Evolutionary conservation across 2,888 invertebrate species (phyloP).

Genomic region (Alentia gelatinosa): DNA sequence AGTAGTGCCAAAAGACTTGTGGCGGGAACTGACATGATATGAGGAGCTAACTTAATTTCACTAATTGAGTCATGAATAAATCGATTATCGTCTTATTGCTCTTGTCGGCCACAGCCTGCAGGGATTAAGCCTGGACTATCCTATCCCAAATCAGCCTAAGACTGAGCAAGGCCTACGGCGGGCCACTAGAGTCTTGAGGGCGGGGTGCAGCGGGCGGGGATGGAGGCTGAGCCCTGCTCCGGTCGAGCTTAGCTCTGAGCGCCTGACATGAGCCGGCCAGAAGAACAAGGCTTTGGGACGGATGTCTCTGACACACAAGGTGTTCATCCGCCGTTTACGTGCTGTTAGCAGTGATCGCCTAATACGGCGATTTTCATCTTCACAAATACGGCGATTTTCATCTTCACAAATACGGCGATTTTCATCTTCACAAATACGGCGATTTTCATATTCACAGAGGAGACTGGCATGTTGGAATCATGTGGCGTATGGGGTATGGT

Average conservation of each 20-base stretch:
- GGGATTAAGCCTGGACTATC: no score
- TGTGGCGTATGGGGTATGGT: no score
- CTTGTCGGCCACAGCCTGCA: neutral
- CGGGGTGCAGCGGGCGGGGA: neutral
- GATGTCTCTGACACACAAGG: neutral
- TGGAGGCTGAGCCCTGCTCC: neutral
- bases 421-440: no score
- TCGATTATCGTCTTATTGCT: constrained; percentile 48
- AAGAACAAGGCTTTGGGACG: constrained; percentile 22
- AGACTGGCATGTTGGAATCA: no score
- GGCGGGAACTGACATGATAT: no score
- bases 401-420: no score
- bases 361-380: constrained; percentile 3
- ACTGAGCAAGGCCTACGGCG: neutral
- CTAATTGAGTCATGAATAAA: constrained; percentile 56
- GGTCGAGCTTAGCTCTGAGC: constrained; percentile 27
- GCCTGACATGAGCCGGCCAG: neutral
- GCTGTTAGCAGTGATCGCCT: constrained; percentile 3
- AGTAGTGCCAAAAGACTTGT: no score
- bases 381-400: constrained; percentile 16
- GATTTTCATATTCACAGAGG: no score
- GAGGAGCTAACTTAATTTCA: constrained; percentile 54
- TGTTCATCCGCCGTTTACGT: constrained; percentile 39
- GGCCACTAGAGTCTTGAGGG: neutral
- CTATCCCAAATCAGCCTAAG: no score